These are phyloP conservation scores for Melanotus villosus DNA, from an alignment of 2,888 invertebrate genomes.

Conservation along the genomic window DNA sequence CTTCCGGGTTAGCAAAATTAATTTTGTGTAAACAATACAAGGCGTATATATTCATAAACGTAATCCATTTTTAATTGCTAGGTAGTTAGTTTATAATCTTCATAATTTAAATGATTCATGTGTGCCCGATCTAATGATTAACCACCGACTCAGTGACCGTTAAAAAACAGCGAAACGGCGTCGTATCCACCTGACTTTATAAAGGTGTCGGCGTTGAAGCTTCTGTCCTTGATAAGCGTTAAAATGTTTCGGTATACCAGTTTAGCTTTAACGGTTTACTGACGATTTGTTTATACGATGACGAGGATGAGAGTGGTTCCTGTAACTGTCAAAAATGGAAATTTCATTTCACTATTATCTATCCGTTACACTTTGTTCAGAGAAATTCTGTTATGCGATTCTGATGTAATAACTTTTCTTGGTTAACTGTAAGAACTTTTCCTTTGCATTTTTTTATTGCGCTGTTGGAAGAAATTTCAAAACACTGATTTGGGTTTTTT, in stretches of 20 bases:
- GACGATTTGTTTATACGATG: conserved; percentile 24
- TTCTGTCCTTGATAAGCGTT: conserved; percentile 24
- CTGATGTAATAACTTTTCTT: too few relatives aligned
- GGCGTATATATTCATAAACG: background rate
- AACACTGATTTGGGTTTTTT: too few relatives aligned
- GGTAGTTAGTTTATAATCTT: background rate
- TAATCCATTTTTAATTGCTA: conserved; percentile 9
- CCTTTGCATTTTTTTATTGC: too few relatives aligned
- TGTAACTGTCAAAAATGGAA: conserved; percentile 30
- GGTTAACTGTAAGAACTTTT: too few relatives aligned
- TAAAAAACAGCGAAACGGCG: conserved; percentile 6
- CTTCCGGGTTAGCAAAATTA: conserved; percentile 5
- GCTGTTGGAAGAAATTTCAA: too few relatives aligned
- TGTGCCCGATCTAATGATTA: conserved; percentile 15
- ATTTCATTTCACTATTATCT: conserved; percentile 30
- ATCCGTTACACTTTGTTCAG: background rate
- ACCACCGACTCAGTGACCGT: conserved; percentile 20
- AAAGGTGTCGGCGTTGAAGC: conserved; percentile 5
- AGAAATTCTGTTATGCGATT: background rate
- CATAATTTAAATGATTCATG: conserved; percentile 18
- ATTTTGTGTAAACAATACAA: conserved; percentile 18
- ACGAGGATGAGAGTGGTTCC: conserved; percentile 28
- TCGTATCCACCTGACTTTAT: background rate
- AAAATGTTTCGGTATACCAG: conserved; percentile 23
- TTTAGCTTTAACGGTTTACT: conserved; percentile 23